Evolutionary conservation across 2,888 invertebrate genomes (phyloP).

Genomic region (Nomada ruficornis): DNA sequence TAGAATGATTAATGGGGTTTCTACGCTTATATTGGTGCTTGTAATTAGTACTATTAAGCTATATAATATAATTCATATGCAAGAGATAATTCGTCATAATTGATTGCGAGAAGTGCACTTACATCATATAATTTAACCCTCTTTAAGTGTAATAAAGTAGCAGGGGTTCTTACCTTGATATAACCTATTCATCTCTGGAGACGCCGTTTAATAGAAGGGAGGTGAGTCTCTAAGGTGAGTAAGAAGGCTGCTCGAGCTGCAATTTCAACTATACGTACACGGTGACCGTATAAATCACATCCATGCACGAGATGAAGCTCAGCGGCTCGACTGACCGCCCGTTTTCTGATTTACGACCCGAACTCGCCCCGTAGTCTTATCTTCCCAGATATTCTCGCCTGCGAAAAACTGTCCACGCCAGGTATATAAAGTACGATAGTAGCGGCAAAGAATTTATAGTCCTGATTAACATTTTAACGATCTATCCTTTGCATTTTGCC

Average conservation of each 20-base stretch:
- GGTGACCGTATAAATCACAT: constrained; percentile 77
- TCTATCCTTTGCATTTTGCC: constrained; percentile 1
- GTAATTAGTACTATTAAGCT: no score
- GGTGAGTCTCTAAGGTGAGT: constrained; percentile 33
- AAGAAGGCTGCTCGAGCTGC: constrained; percentile 46
- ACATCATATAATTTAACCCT: no score
- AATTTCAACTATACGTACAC: constrained; percentile 57
- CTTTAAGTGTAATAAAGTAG: background rate
- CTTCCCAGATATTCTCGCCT: constrained; percentile 66
- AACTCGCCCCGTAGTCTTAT: constrained; percentile 73
- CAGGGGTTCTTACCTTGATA: background rate
- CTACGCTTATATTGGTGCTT: no score
- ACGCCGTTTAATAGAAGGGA: constrained; percentile 4
- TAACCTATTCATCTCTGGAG: background rate
- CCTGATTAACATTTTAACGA: constrained; percentile 66
- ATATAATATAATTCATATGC: no score
- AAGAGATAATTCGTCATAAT: no score
- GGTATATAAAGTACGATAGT: constrained; percentile 55
- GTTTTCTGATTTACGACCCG: constrained; percentile 76
- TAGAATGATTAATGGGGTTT: no score
- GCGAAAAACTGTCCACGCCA: constrained; percentile 56
- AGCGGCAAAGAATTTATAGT: constrained; percentile 54
- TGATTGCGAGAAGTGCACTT: no score
- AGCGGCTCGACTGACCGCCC: constrained; percentile 70
- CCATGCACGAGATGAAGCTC: constrained; percentile 67